A percentile compares a stretch with the other conserved stretches of the same genome.
Evolutionary conservation across 1,140 invertebrate genomes (phyloP).

Genomic region (Apis florea): DNA sequence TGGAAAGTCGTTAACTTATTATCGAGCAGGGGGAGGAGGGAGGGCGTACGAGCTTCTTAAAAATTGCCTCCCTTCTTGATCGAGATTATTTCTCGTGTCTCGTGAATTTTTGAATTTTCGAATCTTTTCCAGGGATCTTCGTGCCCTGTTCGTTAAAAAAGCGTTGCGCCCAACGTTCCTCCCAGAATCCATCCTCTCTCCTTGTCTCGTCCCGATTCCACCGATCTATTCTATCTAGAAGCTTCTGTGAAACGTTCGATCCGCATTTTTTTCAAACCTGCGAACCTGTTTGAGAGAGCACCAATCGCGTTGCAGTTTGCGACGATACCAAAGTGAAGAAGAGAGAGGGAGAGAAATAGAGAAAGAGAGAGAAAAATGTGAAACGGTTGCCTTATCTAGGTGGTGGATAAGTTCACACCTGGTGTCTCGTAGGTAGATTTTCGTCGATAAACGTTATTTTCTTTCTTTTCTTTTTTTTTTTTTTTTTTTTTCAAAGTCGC

Average conservation of each 20-base stretch:
- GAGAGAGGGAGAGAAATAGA: not conserved
- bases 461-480: not conserved
- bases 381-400: slow-evolving; percentile 40
- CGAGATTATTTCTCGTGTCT: not conserved
- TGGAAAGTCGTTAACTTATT: slow-evolving; percentile 25
- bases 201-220: not conserved
- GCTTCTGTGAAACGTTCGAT: slow-evolving; percentile 24
- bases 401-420: slow-evolving; percentile 9
- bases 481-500: not conserved
- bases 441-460: slow-evolving; percentile 34
- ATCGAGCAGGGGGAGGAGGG: not conserved
- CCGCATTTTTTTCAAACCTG: slow-evolving; percentile 15
- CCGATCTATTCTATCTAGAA: slow-evolving; percentile 18
- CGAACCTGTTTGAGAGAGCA: too few relatives aligned
- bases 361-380: not conserved
- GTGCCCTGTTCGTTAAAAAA: slow-evolving; percentile 44
- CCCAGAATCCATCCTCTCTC: not conserved
- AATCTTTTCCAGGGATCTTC: not conserved
- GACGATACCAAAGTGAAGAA: not conserved
- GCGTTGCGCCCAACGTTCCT: slow-evolving; percentile 38
- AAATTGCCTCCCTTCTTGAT: too few relatives aligned
- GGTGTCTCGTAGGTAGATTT: not conserved
- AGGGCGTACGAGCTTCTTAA: not conserved
- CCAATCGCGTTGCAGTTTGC: slow-evolving; percentile 14
- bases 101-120: not conserved